Conservation (phyloP, 2,797 vertebrate species). For the Amazonetta brasiliensis region DNA sequence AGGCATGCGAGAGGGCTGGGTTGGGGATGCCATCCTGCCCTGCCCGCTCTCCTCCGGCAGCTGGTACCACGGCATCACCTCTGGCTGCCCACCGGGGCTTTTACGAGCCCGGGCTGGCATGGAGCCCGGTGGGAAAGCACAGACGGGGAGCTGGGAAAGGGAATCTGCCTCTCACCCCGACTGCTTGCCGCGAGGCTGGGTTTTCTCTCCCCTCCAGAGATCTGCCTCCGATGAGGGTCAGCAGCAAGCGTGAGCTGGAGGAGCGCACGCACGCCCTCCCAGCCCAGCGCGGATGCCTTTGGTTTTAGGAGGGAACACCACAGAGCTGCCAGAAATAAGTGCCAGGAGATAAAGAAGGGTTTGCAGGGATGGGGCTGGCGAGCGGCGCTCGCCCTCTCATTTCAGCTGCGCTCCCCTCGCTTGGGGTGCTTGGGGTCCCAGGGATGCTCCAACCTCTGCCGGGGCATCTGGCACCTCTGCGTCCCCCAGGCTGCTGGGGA, state of each 20-base stretch:
- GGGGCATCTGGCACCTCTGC: background rate
- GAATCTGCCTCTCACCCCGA: background rate
- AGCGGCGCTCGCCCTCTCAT: background rate
- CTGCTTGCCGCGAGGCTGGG: background rate
- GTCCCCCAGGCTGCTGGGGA: background rate
- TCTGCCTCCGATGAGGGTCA: background rate
- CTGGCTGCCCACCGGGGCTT: background rate
- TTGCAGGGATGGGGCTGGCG: background rate
- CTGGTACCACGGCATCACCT: background rate
- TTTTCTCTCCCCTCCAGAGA: background rate
- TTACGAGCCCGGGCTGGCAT: background rate
- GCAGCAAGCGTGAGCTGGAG: background rate
- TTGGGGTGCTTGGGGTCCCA: background rate
- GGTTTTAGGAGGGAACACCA: slow-evolving; percentile 69
- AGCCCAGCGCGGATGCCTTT: background rate
- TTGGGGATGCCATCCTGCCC: slow-evolving; percentile 25
- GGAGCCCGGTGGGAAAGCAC: background rate
- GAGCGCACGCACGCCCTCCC: background rate
- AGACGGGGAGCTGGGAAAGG: accelerated
- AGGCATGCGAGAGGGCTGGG: slow-evolving; percentile 63
- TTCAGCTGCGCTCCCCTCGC: background rate
- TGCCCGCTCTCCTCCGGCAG: background rate
- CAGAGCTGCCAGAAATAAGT: slow-evolving; percentile 77
- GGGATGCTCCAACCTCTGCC: background rate
- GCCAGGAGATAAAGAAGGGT: slow-evolving; percentile 64